Evolutionary conservation across 1,140 invertebrate genomes (phyloP).

Genomic region (Artemia franciscana): DNA sequence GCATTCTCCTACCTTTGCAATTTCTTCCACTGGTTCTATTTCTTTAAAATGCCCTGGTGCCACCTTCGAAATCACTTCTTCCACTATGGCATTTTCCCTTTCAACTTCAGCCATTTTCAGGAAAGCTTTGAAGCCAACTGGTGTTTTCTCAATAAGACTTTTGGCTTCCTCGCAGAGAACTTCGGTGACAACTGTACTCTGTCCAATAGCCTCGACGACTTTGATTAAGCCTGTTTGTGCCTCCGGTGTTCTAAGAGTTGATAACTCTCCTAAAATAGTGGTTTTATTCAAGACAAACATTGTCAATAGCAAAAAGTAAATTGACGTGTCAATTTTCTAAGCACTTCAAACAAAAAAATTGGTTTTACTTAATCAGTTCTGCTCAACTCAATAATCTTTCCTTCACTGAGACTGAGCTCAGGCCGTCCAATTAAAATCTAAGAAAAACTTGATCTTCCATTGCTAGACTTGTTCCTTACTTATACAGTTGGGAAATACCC

Average conservation of each 20-base stretch:
- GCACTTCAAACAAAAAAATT: too few relatives aligned
- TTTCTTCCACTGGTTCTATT: conserved; percentile 13
- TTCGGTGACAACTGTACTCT: conserved; percentile 14
- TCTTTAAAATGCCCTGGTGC: conserved; percentile 12
- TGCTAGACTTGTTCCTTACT: too few relatives aligned
- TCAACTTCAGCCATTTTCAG: conserved; percentile 46
- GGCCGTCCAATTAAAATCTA: too few relatives aligned
- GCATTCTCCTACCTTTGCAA: conserved; percentile 11
- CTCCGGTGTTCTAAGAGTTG: conserved; percentile 14
- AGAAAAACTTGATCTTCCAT: too few relatives aligned
- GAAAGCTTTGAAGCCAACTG: conserved; percentile 25
- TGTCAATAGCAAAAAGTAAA: too few relatives aligned
- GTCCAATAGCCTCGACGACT: conserved; percentile 14
- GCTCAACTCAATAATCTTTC: too few relatives aligned
- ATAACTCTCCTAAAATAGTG: conserved; percentile 6
- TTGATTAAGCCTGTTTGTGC: conserved; percentile 14
- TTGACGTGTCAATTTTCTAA: too few relatives aligned
- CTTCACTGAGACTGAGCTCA: too few relatives aligned
- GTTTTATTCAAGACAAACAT: too few relatives aligned
- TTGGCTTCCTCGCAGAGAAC: conserved; percentile 12
- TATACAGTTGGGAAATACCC: too few relatives aligned
- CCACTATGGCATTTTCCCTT: conserved; percentile 42
- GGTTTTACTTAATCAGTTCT: too few relatives aligned
- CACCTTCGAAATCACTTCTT: conserved; percentile 10
- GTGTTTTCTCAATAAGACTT: conserved; percentile 5